Base-by-base conservation (phyloP, 2,888 invertebrate species). In the Brenthis hecate region DNA sequence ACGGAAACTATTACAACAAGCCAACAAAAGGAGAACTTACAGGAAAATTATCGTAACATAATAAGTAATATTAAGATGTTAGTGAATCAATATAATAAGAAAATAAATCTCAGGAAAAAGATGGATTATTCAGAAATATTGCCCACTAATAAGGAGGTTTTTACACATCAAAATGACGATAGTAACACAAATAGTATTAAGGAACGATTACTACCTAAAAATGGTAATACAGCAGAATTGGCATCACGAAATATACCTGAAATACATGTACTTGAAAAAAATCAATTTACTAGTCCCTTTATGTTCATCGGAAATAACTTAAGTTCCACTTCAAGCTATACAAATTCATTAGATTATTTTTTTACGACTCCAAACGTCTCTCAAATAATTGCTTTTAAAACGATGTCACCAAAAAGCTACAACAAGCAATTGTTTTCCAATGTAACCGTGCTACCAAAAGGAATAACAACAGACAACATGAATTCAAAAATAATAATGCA, bases 51-150 rank as follows among this genome's bases (percentile, higher is more conserved):
- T 36, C 66, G 69, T 51, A 57, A 63, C 8, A 72, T 72, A 56
- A 53, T 76, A 23, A 65, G 64, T 19, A 73, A 75, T 55, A 75
- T 76, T 47, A 75, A 73, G 56, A 14, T 56, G 11, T 63, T 76
- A 64, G 54, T 76, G 36, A 47, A 70, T 60, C 62, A 66, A 43
- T 73, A 70, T 16, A 65, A 56, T 32, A 60, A 67, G 47, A 74
- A 71, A 65, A 36, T 69, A 19, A 57, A 32, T n/a, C 28, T 36
- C 19, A 56, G 58, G 19, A 47, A 64, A 50, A 50, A 2, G 6
- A 13, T 16, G 3, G 32, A 32, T 50, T 32, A 32, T 32, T 60
- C 13, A 8, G 60, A 60, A 6, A 50, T 32, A 60, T n/a, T 14
- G n/a, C 28, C 58, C 23, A 23, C 50, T 54, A n/a, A 50, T 16